A percentile compares a stretch with the other conserved stretches of the same genome.
Conservation (phyloP, 2,797 vertebrate species). For the Thripadectes ignobilis region DNA sequence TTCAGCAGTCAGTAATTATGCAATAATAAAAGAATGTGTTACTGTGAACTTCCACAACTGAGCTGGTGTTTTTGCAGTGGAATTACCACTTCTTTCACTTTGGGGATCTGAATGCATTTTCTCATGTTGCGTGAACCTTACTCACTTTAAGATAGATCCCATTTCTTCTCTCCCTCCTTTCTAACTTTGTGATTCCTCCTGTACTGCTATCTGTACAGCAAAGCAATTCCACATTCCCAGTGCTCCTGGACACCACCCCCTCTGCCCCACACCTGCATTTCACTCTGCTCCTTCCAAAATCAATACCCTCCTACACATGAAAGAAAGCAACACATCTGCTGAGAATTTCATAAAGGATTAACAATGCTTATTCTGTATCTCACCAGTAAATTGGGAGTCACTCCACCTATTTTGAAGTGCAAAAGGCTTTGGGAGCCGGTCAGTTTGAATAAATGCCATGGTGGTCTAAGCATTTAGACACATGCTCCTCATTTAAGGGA, state of each 20-base stretch:
- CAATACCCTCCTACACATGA: background rate
- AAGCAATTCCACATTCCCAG: background rate
- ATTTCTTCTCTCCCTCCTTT: background rate
- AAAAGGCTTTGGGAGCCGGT: background rate
- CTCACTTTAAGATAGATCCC: rapidly evolving
- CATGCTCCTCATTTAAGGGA: background rate
- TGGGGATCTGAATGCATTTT: background rate
- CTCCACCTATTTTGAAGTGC: background rate
- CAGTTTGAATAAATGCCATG: background rate
- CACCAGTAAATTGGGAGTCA: background rate
- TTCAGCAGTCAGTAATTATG: background rate
- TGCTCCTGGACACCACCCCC: background rate
- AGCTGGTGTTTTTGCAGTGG: background rate
- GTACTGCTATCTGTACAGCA: background rate
- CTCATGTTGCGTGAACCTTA: background rate
- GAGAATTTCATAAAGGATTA: background rate
- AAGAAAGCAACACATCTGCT: background rate
- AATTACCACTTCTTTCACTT: background rate
- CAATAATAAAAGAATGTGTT: background rate
- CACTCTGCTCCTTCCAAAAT: background rate
- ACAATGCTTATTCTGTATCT: background rate
- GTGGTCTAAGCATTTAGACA: background rate
- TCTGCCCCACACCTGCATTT: background rate
- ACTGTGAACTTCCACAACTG: background rate
- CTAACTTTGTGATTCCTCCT: background rate